These are phyloP conservation scores for Parazoanthus atlanticus DNA, from an alignment of 92 coral and sea anemone genomes.

Conservation along the genomic window DNA sequence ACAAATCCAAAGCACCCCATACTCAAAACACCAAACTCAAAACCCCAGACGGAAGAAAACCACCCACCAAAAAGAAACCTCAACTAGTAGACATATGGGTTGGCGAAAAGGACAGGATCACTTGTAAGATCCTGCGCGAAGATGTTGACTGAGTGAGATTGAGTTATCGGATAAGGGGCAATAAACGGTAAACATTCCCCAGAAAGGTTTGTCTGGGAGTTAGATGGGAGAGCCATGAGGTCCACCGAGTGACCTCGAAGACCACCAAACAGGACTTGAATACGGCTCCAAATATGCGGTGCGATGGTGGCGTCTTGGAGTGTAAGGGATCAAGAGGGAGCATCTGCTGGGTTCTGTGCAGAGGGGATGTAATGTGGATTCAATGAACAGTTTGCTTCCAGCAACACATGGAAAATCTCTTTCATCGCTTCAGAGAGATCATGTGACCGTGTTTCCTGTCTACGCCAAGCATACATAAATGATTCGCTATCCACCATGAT, in stretches of 20 bases:
- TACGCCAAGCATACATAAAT: slow-evolving; percentile 20
- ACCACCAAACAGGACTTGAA: slow-evolving; percentile 51
- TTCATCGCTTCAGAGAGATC: slow-evolving; percentile 45
- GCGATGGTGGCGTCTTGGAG: slow-evolving; percentile 49
- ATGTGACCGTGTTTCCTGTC: slow-evolving; percentile 42
- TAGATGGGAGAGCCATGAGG: slow-evolving; percentile 53
- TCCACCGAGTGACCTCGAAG: slow-evolving; percentile 48
- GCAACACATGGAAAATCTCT: background rate
- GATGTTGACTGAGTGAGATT: slow-evolving; percentile 35
- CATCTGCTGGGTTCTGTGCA: slow-evolving; percentile 45
- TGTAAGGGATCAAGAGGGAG: slow-evolving; percentile 45
- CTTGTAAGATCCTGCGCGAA: slow-evolving; percentile 62
- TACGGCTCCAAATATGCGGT: slow-evolving; percentile 37
- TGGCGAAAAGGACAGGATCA: too few relatives aligned
- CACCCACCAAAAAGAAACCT: too few relatives aligned
- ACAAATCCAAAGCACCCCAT: too few relatives aligned
- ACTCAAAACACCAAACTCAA: too few relatives aligned
- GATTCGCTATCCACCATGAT: slow-evolving; percentile 42
- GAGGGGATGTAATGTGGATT: slow-evolving; percentile 43
- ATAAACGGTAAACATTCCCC: slow-evolving; percentile 40
- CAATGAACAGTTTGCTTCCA: slow-evolving; percentile 16
- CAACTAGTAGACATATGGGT: too few relatives aligned
- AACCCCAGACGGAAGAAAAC: too few relatives aligned
- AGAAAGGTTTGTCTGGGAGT: background rate
- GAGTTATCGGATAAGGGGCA: slow-evolving; percentile 35